Percentiles rank a stretch among this genome's conserved stretches.
Evolutionary conservation across 2,888 invertebrate genomes (phyloP).

Genomic region (Masnerella sp.): DNA sequence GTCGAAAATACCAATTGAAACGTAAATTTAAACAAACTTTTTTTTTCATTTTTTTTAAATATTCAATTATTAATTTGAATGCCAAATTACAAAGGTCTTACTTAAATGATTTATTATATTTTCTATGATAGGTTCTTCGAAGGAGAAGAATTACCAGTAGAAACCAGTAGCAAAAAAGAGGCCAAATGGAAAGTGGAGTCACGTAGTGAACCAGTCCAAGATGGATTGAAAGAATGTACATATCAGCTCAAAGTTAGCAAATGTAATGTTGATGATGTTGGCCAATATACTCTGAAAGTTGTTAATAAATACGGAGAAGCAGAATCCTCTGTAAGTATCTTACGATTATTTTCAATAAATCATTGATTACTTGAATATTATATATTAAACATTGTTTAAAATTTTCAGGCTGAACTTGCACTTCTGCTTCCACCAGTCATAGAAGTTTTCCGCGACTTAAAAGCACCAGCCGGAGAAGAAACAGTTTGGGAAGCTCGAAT

Average conservation of each 20-base stretch:
- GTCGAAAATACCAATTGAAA: too few species aligned
- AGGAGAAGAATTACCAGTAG: conserved; percentile 82
- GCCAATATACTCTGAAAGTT: conserved; percentile 88
- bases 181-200: conserved; percentile 83
- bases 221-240: conserved; percentile 89
- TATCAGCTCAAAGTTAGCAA: conserved; percentile 88
- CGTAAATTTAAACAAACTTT: too few species aligned
- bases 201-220: conserved; percentile 84
- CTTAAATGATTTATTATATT: too few species aligned
- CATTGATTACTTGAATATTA: not conserved
- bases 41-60: too few species aligned
- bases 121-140: conserved; percentile 82
- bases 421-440: conserved; percentile 89
- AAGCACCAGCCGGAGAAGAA: conserved; percentile 86
- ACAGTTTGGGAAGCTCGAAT: conserved; percentile 89
- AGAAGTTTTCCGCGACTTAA: conserved; percentile 85
- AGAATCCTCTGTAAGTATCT: conserved; percentile 81
- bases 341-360: not conserved
- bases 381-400: not conserved
- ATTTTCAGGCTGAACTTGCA: conserved; percentile 83
- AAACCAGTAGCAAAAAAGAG: conserved; percentile 73
- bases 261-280: conserved; percentile 84
- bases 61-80: too few species aligned
- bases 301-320: conserved; percentile 90
- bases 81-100: too few species aligned